These are phyloP conservation scores for Pomatorhinus ruficollis DNA, from an alignment of 2,113 vertebrate species.

Conservation along the genomic window DNA sequence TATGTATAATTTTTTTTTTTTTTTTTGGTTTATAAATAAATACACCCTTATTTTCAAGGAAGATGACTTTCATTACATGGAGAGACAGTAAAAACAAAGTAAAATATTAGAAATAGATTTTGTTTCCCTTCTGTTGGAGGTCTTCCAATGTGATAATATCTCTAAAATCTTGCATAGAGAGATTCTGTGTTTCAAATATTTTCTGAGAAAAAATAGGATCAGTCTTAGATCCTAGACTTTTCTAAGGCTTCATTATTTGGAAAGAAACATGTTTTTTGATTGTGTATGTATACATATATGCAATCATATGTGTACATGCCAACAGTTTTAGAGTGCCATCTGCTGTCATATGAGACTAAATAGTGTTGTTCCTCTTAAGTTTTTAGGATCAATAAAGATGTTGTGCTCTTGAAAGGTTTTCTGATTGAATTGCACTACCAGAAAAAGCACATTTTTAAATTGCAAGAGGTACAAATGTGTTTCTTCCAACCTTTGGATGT, in stretches of 20 bases:
- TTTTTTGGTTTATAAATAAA: background rate
- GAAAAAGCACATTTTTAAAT: background rate
- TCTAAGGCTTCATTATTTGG: background rate
- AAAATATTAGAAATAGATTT: background rate
- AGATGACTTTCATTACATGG: background rate
- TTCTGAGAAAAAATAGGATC: background rate
- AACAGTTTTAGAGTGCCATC: constrained; percentile 42
- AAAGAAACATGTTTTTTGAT: background rate
- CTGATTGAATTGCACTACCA: background rate
- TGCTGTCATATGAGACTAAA: background rate
- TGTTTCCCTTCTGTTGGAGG: background rate
- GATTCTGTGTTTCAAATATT: background rate
- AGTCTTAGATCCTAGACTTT: background rate
- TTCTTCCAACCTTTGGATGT: background rate
- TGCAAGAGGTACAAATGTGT: rapidly evolving
- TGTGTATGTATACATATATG: background rate
- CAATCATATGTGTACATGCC: background rate
- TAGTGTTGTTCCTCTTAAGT: background rate
- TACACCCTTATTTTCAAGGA: background rate
- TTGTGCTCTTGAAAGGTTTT: background rate
- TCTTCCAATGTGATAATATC: background rate
- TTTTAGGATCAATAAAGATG: background rate
- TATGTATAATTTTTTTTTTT: background rate
- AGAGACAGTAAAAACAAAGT: background rate
- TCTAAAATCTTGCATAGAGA: background rate